Percentiles rank a stretch among this genome's conserved stretches.
phyloP scores from a whole-genome alignment of 2,797 vertebrate species.

The Pangasius mekongensis region DNA sequence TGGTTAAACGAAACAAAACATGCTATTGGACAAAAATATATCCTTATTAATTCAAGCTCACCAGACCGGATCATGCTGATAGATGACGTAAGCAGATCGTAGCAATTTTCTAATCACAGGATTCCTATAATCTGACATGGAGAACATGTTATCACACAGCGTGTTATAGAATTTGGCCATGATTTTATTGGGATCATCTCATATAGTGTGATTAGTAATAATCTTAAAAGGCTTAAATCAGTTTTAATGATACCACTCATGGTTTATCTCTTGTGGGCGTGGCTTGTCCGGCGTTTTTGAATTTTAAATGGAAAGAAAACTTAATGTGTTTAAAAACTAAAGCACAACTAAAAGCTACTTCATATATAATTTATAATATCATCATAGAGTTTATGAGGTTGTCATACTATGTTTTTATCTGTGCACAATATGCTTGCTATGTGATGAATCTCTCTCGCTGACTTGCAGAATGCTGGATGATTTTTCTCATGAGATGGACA shows the following conservation, averaged over 20 bases:
- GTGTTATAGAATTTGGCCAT: background rate
- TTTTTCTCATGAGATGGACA: slow-evolving; percentile 93
- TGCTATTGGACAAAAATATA: background rate
- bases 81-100: background rate
- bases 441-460: background rate
- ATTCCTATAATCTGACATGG: background rate
- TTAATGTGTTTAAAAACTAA: background rate
- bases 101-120: background rate
- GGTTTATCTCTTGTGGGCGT: background rate
- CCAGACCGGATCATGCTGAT: background rate
- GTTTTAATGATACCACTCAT: background rate
- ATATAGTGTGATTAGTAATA: background rate
- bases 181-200: background rate
- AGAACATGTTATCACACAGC: background rate
- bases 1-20: background rate
- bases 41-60: background rate
- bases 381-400: background rate
- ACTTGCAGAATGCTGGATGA: slow-evolving; percentile 92
- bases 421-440: background rate
- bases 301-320: background rate
- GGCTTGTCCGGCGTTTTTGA: background rate
- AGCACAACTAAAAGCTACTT: background rate
- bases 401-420: background rate
- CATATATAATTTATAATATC: background rate
- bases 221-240: background rate